These are phyloP conservation scores for Leptonema lineaticorne DNA, from an alignment of 1,140 invertebrate species.

Conservation along the genomic window DNA sequence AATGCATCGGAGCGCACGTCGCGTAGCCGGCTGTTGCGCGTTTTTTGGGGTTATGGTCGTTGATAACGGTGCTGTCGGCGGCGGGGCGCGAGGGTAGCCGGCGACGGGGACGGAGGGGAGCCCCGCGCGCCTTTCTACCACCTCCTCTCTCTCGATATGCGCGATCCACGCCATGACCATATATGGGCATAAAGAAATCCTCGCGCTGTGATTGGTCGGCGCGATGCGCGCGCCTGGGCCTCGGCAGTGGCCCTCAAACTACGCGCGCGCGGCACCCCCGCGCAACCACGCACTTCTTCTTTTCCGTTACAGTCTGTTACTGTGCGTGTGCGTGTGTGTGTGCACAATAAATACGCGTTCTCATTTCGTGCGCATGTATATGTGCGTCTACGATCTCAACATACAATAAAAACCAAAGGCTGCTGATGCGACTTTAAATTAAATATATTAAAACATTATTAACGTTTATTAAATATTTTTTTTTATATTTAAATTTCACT, in stretches of 20 bases:
- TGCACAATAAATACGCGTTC: background rate
- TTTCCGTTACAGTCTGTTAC: background rate
- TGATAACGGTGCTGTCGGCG: background rate
- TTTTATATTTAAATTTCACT: too few relatives aligned
- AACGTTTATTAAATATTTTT: too few relatives aligned
- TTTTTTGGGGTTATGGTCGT: background rate
- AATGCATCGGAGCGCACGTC: too few relatives aligned
- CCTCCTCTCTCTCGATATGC: background rate
- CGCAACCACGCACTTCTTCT: background rate
- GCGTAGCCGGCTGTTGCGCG: background rate
- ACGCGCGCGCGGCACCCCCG: background rate
- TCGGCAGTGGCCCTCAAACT: background rate
- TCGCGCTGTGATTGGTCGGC: constrained; percentile 14
- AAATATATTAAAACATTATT: too few relatives aligned
- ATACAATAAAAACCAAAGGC: too few relatives aligned
- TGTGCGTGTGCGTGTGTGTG: background rate
- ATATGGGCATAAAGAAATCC: constrained; percentile 23
- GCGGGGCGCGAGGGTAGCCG: background rate
- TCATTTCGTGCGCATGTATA: background rate
- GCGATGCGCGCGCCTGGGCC: background rate
- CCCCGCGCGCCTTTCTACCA: background rate
- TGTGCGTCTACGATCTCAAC: background rate
- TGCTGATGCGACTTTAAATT: too few relatives aligned
- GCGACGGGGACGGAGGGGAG: background rate
- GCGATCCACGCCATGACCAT: constrained; percentile 6